Base-by-base conservation (phyloP, 1,140 invertebrate genomes). In the Mercenaria mercenaria region DNA sequence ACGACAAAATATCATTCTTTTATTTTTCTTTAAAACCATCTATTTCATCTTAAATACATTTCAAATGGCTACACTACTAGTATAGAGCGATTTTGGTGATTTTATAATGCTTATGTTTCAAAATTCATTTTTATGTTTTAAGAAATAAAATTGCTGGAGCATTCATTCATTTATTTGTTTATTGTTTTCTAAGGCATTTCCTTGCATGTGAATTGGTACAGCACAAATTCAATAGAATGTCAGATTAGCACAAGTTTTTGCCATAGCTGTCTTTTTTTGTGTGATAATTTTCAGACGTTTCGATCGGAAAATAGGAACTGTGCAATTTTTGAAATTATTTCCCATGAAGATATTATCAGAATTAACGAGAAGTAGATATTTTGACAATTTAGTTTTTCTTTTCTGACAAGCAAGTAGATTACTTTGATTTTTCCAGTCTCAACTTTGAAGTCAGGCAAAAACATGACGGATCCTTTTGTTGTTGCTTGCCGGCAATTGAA, bases 301-400 rank as follows among this genome's bases (percentile, higher is more conserved):
- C 72, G 32, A 79, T 79, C 56, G 43, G 76, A 34, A 52, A 15
- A 59, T 79, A 79, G 29, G 47, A 79, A 52, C 37, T 52, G 23
- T 56, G 76, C 76, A 79, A 13, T 52, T 32, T 79, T 79, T 50
- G 29, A 79, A 79, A 18, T 18, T 2, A 23, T 52, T 79, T 79
- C 76, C 76, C 76, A 79, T 79, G 76, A 79, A 50, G 76, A 79
- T 79, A 52, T 56, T n/a, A 10, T 56, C 6, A 52, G 76, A 79
- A 79, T 79, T 52, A 72, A 72, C 23, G 67, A 72, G 67, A 39
- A 20, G 11, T 15, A 39, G 34, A 72, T 72, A 72, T 72, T 72
- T 72, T 39, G 67, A 72, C 34, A 72, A 72, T 72, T 72, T 72
- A 72, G 67, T 37, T 18, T 37, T 39, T 39, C 26, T 39, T 39